Conservation (phyloP, 2,113 vertebrate species). For the Conger conger region DNA sequence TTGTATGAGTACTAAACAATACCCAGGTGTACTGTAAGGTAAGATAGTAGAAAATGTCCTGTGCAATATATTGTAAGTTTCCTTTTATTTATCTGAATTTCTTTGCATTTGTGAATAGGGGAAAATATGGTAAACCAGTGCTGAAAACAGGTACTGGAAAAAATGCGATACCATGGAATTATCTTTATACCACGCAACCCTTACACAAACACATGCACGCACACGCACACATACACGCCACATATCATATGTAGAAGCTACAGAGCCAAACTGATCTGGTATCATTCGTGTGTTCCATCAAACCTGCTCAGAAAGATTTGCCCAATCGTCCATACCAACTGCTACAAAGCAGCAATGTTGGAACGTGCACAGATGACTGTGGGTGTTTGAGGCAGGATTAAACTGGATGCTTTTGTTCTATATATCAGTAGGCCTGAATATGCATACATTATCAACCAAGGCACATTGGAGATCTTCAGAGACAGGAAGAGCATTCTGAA, state of each 20-base stretch:
- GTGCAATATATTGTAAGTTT: no score
- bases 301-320: not conserved
- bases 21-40: no score
- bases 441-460: not conserved
- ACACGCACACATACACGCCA: slow-evolving; percentile 4
- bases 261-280: not conserved
- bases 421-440: not conserved
- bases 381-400: not conserved
- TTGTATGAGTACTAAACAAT: no score
- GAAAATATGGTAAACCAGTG: no score
- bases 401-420: not conserved
- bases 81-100: no score
- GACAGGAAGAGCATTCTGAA: not conserved
- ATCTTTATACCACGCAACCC: not conserved
- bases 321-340: not conserved
- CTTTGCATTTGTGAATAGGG: no score
- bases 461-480: not conserved
- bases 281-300: not conserved
- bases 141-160: no score
- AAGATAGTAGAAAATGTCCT: no score
- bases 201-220: slow-evolving; percentile 3
- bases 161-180: no score
- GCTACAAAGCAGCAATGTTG: not conserved
- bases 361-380: not conserved
- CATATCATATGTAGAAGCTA: not conserved